Evolutionary conservation across 2,113 vertebrate species (phyloP), one percentile per base, ranked within the genome.

Genomic region (Nestor notabilis): DNA sequence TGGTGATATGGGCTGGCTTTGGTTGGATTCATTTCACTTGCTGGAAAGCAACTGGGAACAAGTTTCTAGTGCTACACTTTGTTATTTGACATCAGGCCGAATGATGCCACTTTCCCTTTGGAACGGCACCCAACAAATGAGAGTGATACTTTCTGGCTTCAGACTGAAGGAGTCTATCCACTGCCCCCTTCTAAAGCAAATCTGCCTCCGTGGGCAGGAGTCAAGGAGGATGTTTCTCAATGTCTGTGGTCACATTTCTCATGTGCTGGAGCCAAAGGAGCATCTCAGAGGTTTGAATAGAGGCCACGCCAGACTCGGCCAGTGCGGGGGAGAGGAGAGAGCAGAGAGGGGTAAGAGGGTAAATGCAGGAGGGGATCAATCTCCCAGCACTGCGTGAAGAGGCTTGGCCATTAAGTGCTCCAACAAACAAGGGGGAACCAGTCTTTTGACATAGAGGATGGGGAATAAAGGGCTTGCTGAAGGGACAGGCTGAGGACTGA

Each of bases 101-200:
- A 23, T 29, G 20, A 3, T 2, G 19, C 4, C 4, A 63, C 74
- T 55, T 79, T 76, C 79, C 37, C 80, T 80, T 78, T 1, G 0
- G 31, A 68, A 33, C 0, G 0, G 23, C 64, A 5, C 0, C 2
- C 50, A n/a, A 83, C 28, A n/a, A 47, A 56, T 0, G 13, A 60
- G 37, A 7, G 27, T 7, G 41, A 19, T 8, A 31, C 33, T 17
- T 43, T 27, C 70, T 39, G 55, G 41, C 77, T 52, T 37, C 13
- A 5, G 27, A 11, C 52, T 60, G 75, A 68, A 72, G 41, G 64
- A 47, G 13, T 1, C 44, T 37, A 13, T 16, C 46, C 58, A 27
- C 4, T 28, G 53, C 14, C 28, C 15, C 35, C 15, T 6, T 11
- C 49, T 50, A 33, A 2, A 1, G 75, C 33, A 70, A 50, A 75